phyloP scores from a whole-genome alignment of 1,140 invertebrate species.

The Sweltsa coloradensis region DNA sequence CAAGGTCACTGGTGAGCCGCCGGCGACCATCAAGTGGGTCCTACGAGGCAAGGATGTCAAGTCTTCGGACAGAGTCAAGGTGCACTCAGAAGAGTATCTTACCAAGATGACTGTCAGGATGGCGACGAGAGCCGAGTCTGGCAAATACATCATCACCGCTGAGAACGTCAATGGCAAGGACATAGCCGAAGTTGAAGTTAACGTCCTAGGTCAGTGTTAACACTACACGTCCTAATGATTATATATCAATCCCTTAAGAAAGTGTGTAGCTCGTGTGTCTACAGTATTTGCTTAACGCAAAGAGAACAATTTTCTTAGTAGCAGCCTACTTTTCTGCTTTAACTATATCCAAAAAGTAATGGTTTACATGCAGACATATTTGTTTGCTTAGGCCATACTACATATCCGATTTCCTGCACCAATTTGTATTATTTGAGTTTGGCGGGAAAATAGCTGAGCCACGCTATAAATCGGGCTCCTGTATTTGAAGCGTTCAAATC shows the following conservation, averaged over 20 bases:
- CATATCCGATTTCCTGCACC: too few species aligned
- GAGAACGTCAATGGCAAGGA: slow-evolving; percentile 91
- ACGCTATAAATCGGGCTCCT: too few species aligned
- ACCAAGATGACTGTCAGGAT: slow-evolving; percentile 77
- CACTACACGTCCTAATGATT: not conserved
- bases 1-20: slow-evolving; percentile 78
- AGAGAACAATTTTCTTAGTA: too few species aligned
- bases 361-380: too few species aligned
- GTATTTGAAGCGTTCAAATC: too few species aligned
- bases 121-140: slow-evolving; percentile 78
- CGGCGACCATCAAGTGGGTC: slow-evolving; percentile 82
- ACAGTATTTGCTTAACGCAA: too few species aligned
- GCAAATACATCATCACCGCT: slow-evolving; percentile 81
- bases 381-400: too few species aligned
- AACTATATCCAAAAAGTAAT: too few species aligned
- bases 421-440: too few species aligned
- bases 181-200: slow-evolving; percentile 81
- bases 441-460: too few species aligned
- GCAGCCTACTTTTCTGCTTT: too few species aligned
- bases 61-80: slow-evolving; percentile 52
- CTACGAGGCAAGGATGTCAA: slow-evolving; percentile 61
- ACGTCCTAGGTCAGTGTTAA: slow-evolving; percentile 53
- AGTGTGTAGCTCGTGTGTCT: too few species aligned
- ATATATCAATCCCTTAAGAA: not conserved
- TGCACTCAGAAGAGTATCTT: slow-evolving; percentile 77